Conservation (phyloP, 2,888 invertebrate genomes). For the Charanyca ferruginea region DNA sequence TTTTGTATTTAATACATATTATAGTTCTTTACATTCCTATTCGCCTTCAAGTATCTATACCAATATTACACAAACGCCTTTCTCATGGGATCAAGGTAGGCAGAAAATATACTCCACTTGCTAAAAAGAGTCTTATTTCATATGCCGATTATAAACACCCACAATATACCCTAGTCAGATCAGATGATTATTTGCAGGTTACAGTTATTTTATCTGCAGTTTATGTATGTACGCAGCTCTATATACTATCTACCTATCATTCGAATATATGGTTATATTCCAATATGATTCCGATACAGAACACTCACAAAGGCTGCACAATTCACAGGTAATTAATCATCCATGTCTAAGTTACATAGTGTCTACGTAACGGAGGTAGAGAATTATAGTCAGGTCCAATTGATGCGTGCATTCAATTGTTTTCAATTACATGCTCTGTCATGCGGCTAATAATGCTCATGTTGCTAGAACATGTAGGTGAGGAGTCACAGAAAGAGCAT, state of each 20-base stretch:
- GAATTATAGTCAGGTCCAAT: slow-evolving; percentile 13
- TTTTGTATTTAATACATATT: neutral
- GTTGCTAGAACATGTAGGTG: neutral
- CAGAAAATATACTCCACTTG: neutral
- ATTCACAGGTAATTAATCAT: slow-evolving; percentile 31
- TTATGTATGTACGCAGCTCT: too few relatives aligned
- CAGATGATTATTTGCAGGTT: neutral
- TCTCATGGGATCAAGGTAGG: neutral
- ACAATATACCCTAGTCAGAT: too few relatives aligned
- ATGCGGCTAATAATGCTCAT: slow-evolving; percentile 12
- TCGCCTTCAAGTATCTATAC: neutral
- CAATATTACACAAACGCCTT: neutral
- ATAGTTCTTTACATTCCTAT: neutral
- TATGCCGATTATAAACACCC: too few relatives aligned
- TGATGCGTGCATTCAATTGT: slow-evolving; percentile 54
- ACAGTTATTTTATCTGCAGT: too few relatives aligned
- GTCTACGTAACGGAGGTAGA: neutral
- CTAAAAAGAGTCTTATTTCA: neutral
- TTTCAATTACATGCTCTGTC: slow-evolving; percentile 44
- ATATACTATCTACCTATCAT: neutral
- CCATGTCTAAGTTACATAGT: slow-evolving; percentile 25
- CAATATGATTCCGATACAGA: slow-evolving; percentile 21
- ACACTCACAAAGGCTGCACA: slow-evolving; percentile 14
- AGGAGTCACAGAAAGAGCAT: slow-evolving; percentile 10
- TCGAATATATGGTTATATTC: slow-evolving; percentile 16